Evolutionary conservation across 2,888 invertebrate genomes (phyloP).

Genomic region (Eristalis tenax): DNA sequence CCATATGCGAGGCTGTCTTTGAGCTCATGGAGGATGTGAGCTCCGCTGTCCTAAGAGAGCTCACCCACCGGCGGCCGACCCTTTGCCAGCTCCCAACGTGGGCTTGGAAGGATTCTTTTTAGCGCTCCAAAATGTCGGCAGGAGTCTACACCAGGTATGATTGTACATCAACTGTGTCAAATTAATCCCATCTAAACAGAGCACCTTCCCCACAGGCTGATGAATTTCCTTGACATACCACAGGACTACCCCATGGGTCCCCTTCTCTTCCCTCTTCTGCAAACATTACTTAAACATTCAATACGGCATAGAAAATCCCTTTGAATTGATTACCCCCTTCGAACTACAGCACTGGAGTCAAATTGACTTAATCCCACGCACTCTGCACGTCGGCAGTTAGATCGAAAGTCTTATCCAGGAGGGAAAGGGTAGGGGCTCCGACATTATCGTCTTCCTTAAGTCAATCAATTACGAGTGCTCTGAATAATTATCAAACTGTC

Average conservation of each 20-base stretch:
- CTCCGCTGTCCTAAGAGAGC: no score
- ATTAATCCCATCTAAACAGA: background rate
- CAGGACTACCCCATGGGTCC: background rate
- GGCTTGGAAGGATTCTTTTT: no score
- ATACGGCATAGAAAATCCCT: background rate
- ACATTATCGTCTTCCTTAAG: constrained; percentile 63
- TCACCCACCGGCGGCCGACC: no score
- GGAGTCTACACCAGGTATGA: no score
- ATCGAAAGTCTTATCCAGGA: background rate
- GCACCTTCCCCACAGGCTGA: background rate
- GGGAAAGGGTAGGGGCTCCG: background rate
- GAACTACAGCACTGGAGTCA: background rate
- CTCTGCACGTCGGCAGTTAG: constrained; percentile 4
- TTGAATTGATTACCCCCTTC: background rate
- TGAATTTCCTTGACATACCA: background rate
- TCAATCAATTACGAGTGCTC: constrained; percentile 67
- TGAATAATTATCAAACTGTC: constrained; percentile 62
- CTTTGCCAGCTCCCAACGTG: no score
- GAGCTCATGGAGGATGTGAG: no score
- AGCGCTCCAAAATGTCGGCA: no score
- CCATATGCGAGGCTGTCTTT: no score
- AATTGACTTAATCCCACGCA: constrained; percentile 12
- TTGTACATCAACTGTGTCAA: no score
- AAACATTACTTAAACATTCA: background rate
- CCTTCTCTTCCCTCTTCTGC: background rate